Base-by-base conservation (phyloP, 2,113 vertebrate genomes). In the Sinocyclocheilus maitianheensis region DNA sequence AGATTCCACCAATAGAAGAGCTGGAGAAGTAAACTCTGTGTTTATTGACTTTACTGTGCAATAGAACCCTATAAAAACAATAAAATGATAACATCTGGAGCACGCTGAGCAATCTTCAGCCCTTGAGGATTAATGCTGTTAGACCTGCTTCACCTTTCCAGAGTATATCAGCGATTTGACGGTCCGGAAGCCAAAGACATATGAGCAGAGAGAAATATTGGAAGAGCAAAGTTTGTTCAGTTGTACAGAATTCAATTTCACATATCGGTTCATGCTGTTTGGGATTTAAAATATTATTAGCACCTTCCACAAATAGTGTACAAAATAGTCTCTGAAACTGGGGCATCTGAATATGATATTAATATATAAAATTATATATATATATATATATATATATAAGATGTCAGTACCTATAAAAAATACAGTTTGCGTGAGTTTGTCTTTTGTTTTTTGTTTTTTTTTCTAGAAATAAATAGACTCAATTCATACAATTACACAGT, bases 21-120 rank as follows among this genome's bases (percentile, higher is more conserved):
- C 74, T 77, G 30, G 85, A 87, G 77, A 69, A 89, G 77, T 89
- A 88, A 88, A 88, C 87, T 87, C 75, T 85, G 80, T 84, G 77
- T 86, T 71, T 67, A 87, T 87, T 84, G 75, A 87, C 86, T 84
- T 83, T 46, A 18, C 63, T 69, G 76, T 43, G 74, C 62, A 83
- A 78, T 84, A 63, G 55, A 84, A 55, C 13, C 67, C 63, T 69
- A 87, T 71, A n/a, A 58, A 87, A 79, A 62, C 84, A 76, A 77
- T 88, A 83, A 24, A 51, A 85, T 62, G 62, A 83, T 85, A 85
- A 83, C 79, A 85, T 88, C 79, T 88, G 80, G 67, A 81, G 77
- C 75, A 67, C 55, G 60, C 34, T 60, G 74, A 83, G 85, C 77
- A 53, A 82, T 83, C 53, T 67, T 26, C 26, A 85, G 63, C 74